Conservation (phyloP, 2,888 invertebrate species). For the Cerastis leucographa region DNA sequence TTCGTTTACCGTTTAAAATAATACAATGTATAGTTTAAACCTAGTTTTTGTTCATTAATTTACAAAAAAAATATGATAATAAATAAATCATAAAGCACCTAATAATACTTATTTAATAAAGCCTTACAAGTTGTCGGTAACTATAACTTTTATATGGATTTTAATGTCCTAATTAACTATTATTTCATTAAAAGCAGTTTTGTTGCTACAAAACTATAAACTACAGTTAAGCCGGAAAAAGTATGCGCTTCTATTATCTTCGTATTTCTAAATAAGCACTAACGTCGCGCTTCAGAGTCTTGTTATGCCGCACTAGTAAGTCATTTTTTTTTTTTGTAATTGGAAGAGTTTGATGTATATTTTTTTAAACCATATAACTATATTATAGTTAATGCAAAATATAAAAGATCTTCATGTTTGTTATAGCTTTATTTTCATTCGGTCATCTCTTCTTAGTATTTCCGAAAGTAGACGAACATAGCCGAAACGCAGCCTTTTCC, state of each 20-base stretch:
- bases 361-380: not conserved
- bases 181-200: not conserved
- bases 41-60: not conserved
- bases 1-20: not conserved
- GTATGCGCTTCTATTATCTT: not conserved
- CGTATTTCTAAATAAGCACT: not conserved
- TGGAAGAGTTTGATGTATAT: not conserved
- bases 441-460: not conserved
- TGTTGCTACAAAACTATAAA: not conserved
- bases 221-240: not conserved
- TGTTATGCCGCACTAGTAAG: not conserved
- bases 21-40: not conserved
- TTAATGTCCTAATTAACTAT: not conserved
- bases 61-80: not conserved
- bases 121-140: constrained; percentile 8
- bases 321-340: not conserved
- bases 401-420: not conserved
- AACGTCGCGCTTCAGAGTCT: not conserved
- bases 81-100: not conserved
- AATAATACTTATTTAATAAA: constrained; percentile 23
- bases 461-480: not conserved
- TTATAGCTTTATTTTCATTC: not conserved
- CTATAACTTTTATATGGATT: not conserved
- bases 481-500: not conserved
- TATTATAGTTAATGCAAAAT: not conserved